Evolutionary conservation across 2,797 vertebrate genomes (phyloP).

Genomic region (Sebastes jordani): DNA sequence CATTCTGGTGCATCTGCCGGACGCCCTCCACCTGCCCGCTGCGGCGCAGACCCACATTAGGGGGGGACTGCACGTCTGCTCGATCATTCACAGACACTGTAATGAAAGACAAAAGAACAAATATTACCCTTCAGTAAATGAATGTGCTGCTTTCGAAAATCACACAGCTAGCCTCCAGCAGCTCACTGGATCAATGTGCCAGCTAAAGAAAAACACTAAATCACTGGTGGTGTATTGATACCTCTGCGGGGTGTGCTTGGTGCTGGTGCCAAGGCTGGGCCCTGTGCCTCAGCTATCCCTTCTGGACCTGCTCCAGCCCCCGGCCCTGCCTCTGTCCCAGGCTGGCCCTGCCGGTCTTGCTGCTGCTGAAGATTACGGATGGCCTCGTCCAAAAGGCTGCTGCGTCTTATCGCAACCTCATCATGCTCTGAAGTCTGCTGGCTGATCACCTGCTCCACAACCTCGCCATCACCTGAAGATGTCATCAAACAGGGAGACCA

Average conservation of each 20-base stretch:
- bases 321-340: conserved; percentile 53
- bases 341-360: conserved; percentile 82
- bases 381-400: conserved; percentile 88
- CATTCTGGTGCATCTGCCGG: conserved; percentile 96
- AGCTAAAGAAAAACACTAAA: not conserved
- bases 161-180: not conserved
- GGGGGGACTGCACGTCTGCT: conserved; percentile 91
- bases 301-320: conserved; percentile 47
- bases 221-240: conserved; percentile 42
- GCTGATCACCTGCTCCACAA: conserved; percentile 98
- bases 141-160: not conserved
- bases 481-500: not conserved
- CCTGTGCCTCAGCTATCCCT: conserved; percentile 61
- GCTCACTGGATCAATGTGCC: not conserved
- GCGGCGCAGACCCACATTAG: conserved; percentile 93
- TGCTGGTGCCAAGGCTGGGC: conserved; percentile 55
- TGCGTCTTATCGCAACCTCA: conserved; percentile 79
- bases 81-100: conserved; percentile 89
- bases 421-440: conserved; percentile 90
- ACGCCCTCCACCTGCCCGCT: conserved; percentile 97
- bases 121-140: not conserved
- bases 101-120: not conserved
- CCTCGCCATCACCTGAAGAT: conserved; percentile 91
- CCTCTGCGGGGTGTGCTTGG: conserved; percentile 91
- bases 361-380: conserved; percentile 89